These are phyloP conservation scores for Agapetus fuscipes DNA, from an alignment of 2,888 invertebrate species.

Conservation along the genomic window DNA sequence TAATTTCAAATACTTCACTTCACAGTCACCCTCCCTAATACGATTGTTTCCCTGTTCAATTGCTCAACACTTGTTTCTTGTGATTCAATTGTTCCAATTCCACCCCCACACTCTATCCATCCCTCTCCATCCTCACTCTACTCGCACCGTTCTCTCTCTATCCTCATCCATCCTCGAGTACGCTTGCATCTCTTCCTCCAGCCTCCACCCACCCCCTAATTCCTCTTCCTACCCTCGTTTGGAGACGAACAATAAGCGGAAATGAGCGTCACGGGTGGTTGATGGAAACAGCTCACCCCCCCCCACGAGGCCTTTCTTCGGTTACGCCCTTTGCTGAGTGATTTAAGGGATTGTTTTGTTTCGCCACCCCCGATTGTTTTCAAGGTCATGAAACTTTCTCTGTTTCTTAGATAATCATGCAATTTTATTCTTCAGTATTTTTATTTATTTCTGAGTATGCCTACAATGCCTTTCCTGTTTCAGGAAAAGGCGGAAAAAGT, in stretches of 20 bases:
- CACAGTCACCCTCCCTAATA: constrained; percentile 4
- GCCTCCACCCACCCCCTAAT: neutral
- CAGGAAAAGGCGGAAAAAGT: too few species aligned
- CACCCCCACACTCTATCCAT: constrained; percentile 1
- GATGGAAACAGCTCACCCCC: too few species aligned
- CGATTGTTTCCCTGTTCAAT: constrained; percentile 13
- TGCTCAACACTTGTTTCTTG: constrained; percentile 15
- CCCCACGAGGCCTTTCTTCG: too few species aligned
- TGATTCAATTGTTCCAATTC: constrained; percentile 13
- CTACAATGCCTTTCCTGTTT: too few species aligned
- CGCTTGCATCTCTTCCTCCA: too few species aligned
- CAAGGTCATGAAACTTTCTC: too few species aligned
- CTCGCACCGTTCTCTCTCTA: neutral
- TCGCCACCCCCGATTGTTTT: too few species aligned
- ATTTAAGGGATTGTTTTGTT: too few species aligned
- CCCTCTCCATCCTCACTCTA: constrained; percentile 3
- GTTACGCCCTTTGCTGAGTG: too few species aligned
- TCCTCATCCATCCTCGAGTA: neutral
- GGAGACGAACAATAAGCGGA: constrained; percentile 21
- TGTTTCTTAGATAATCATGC: too few species aligned
- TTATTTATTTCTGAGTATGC: too few species aligned
- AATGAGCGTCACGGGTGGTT: constrained; percentile 17
- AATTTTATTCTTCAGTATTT: too few species aligned
- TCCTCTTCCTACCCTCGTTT: neutral
- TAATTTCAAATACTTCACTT: neutral